Base-by-base conservation (phyloP, 2,888 invertebrate species). In the Pyrochroa serraticornis region DNA sequence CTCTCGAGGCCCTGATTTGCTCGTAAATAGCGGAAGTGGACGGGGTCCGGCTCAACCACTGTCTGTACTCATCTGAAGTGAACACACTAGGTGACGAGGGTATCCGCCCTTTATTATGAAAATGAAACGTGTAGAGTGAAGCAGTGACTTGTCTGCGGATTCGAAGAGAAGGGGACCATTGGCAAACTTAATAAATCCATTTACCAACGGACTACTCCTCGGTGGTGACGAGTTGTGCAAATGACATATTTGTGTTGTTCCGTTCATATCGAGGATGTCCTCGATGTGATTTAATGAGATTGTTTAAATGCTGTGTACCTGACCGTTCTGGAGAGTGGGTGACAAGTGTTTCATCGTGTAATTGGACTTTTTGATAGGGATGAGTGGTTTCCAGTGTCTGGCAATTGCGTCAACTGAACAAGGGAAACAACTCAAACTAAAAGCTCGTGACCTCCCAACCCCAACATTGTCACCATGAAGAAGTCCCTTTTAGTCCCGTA, bases 21-120 rank as follows among this genome's bases (percentile, higher is more conserved):
- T 95, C 95, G 78, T 95, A 95, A 69, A 95, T 90, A 37, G 95
- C 95, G 64, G 93, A 93, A 56, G 95, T 95, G 59, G 94, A 94
- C 0, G 93, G 93, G 7, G 92, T 92, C 47, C 93, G 86, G 62
- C 93, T 89, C 75, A 96, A 80, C 96, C 96, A 96, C 67, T 95
- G 93, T 66, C 94, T 87, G 78, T 96, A 95, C 80, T 95, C 95
- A 80, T 93, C 94, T 73, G 93, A 91, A 65, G 93, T 93, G 82
- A 94, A 94, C 77, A 93, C 75, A 77, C 76, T 77, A 72, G 76
- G 69, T 74, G 77, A 77, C 71, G 77, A 76, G 63, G 75, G 75
- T 74, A 71, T 71, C 68, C 74, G 70, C 67, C 77, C 75, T 78
- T 72, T 53, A 38, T 62, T 59, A 59, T 59, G 54, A 50, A 59